Base-by-base conservation (phyloP, 1,140 invertebrate genomes). In the Bombus cullumanus region DNA sequence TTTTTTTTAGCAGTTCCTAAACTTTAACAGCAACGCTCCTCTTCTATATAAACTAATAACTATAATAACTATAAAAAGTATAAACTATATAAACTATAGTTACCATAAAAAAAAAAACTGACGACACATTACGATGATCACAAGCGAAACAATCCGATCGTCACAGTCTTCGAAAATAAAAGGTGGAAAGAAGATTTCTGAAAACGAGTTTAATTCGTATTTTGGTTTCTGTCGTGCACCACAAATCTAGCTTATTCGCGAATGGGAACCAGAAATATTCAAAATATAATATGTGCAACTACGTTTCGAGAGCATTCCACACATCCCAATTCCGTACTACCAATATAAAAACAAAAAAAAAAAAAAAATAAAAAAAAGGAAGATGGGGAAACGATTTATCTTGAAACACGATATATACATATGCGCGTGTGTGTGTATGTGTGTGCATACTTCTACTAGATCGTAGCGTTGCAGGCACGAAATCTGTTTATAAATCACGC, bases 401-500 rank as follows among this genome's bases (percentile, higher is more conserved):
- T 41, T 72, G 34, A 41, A 15, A 15, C 28, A 39, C 37, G 2
- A 41, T 71, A 37, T 10, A 37, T 34, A 12, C 5, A 22, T 1
- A 1, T 1, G 0, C 1, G 0, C 5, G 15, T 6, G 5, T 1
- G 5, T 6, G 15, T 18, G 0, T 6, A 0, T 53, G 5, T 53
- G 18, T 1, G 5, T 18, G 15, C 0, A 1, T 28, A 43, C 39
- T 34, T 22, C 18, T 59, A 64, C 71, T 31, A 39, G 18, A 64
- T 22, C n/a, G 39, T 6, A 62, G 34, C 39, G 8, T n/a, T 34
- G 41, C 28, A 28, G 1, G 8, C 39, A 6, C 15, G n/a, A 64
- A 62, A 82, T 62, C n/a, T 64, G 71, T 82, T 75, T 39, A 78
- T 78, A 78, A 83, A 78, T 83, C 81, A 78, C 15, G 74, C 22